These are phyloP conservation scores for Nyctibius bracteatus DNA, from an alignment of 2,113 vertebrate species.

Conservation along the genomic window DNA sequence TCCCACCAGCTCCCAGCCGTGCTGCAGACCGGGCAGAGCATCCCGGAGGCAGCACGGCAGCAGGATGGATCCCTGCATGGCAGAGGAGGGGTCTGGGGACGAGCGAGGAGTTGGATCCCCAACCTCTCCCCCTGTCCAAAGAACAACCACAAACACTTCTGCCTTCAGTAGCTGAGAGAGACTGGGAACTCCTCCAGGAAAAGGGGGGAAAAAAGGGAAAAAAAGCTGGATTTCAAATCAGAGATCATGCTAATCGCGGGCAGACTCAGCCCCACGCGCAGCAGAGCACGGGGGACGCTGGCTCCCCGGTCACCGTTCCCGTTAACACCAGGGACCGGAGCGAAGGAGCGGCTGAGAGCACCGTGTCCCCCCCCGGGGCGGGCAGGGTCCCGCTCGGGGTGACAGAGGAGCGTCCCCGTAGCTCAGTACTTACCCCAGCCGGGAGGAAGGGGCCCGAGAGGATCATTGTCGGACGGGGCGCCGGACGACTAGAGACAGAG, in stretches of 20 bases:
- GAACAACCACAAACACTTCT: slow-evolving; percentile 16
- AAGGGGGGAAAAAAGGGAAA: neutral
- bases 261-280: neutral
- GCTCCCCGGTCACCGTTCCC: neutral
- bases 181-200: neutral
- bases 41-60: rapidly evolving
- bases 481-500: slow-evolving; percentile 84
- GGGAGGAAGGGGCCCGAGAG: slow-evolving; percentile 88
- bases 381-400: neutral
- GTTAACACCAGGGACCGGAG: rapidly evolving
- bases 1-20: neutral
- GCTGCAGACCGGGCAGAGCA: neutral
- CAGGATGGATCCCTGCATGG: rapidly evolving
- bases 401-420: neutral
- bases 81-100: neutral
- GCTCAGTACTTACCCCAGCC: slow-evolving; percentile 93
- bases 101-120: neutral
- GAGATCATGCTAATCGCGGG: neutral
- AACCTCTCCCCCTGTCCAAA: neutral
- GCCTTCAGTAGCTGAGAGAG: neutral
- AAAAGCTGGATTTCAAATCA: slow-evolving; percentile 7
- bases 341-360: neutral
- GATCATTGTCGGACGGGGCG: slow-evolving; percentile 88
- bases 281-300: rapidly evolving
- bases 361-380: rapidly evolving